Evolutionary conservation across 2,888 invertebrate species (phyloP).

Genomic region (Eupeodes latifasciatus): DNA sequence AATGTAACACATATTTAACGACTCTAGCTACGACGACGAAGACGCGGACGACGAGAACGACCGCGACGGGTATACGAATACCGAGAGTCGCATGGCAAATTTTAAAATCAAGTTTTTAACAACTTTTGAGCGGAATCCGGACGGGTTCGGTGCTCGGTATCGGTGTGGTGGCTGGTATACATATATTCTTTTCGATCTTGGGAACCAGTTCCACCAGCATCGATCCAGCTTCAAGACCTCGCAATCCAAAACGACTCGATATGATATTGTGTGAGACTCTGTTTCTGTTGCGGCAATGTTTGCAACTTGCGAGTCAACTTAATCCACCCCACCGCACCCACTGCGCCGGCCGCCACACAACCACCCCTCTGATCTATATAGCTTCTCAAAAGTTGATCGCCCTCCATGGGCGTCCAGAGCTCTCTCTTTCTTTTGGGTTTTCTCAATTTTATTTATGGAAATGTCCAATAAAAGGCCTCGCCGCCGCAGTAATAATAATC

Average conservation of each 20-base stretch:
- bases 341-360: neutral
- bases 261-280: neutral
- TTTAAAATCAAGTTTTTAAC: constrained; percentile 55
- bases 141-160: neutral
- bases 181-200: constrained; percentile 27
- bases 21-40: neutral
- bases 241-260: constrained; percentile 47
- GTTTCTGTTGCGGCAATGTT: constrained; percentile 44
- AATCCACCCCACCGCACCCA: neutral
- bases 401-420: constrained; percentile 50
- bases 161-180: neutral
- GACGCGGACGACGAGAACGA: constrained; percentile 7
- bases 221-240: constrained; percentile 61
- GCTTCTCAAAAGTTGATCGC: constrained; percentile 62
- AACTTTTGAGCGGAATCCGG: neutral
- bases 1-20: constrained; percentile 65
- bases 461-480: constrained; percentile 54
- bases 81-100: constrained; percentile 53
- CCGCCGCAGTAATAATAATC: constrained; percentile 60
- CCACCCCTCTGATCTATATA: neutral
- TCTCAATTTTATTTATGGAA: constrained; percentile 63
- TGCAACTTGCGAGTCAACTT: neutral
- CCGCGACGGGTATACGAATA: neutral
- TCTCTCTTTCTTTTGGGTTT: constrained; percentile 61
- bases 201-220: constrained; percentile 61